These are phyloP conservation scores for Thelaira solivaga DNA, from an alignment of 2,888 invertebrate genomes.

Conservation along the genomic window DNA sequence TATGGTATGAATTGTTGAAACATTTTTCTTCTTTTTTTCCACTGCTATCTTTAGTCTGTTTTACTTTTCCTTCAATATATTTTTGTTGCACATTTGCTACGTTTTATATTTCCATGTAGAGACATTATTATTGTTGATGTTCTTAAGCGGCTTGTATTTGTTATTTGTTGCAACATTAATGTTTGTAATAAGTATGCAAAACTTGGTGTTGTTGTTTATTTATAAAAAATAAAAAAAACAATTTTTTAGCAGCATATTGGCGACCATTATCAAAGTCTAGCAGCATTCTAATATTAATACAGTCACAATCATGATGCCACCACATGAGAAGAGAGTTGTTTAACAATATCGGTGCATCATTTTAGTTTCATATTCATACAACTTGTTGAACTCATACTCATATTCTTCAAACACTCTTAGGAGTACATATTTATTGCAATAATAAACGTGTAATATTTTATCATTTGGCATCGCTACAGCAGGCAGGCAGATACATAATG, in stretches of 20 bases:
- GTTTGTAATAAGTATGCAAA: constrained; percentile 52
- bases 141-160: constrained; percentile 59
- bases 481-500: too few species aligned
- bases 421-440: constrained; percentile 25
- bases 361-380: constrained; percentile 22
- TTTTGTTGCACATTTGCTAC: too few species aligned
- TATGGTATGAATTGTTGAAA: constrained; percentile 16
- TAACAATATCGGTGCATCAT: constrained; percentile 42
- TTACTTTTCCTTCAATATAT: too few species aligned
- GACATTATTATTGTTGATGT: constrained; percentile 57
- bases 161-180: constrained; percentile 53
- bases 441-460: constrained; percentile 53
- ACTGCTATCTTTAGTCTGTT: neutral
- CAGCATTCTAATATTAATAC: constrained; percentile 35
- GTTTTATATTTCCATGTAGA: constrained; percentile 5
- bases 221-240: neutral
- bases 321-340: constrained; percentile 44
- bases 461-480: constrained; percentile 50
- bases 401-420: too few species aligned
- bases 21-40: too few species aligned
- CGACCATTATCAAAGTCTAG: constrained; percentile 50
- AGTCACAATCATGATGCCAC: constrained; percentile 36
- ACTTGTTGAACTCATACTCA: constrained; percentile 25
- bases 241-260: constrained; percentile 42
- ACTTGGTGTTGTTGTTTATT: constrained; percentile 2